These are phyloP conservation scores for Caloenas nicobarica DNA, from an alignment of 2,113 vertebrate genomes.

Conservation along the genomic window DNA sequence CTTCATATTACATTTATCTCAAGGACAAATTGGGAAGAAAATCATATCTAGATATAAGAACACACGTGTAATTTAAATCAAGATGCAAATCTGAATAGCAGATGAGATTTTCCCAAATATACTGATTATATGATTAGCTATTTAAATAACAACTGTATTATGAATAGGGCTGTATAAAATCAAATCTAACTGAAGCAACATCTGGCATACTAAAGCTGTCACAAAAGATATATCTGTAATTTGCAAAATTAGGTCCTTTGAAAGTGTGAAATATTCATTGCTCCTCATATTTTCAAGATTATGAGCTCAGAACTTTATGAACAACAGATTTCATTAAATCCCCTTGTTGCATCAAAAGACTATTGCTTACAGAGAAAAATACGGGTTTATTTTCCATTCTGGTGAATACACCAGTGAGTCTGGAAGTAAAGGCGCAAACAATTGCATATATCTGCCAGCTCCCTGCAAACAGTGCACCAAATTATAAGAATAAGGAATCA, in stretches of 20 bases:
- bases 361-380: not conserved
- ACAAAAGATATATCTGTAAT: not conserved
- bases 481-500: not conserved
- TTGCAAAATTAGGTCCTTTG: slow-evolving; percentile 6
- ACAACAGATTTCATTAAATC: slow-evolving; percentile 6
- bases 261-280: not conserved
- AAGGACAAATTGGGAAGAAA: not conserved
- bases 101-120: not conserved
- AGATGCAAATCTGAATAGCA: not conserved
- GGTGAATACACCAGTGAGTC: not conserved
- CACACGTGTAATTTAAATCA: not conserved
- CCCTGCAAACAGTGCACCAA: not conserved
- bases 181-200: not conserved
- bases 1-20: not conserved
- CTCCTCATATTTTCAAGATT: not conserved
- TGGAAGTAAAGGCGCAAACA: not conserved
- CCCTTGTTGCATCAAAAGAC: not conserved
- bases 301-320: not conserved
- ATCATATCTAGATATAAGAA: not conserved
- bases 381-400: not conserved
- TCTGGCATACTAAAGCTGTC: slow-evolving; percentile 4
- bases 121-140: not conserved
- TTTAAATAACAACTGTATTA: not conserved
- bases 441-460: not conserved
- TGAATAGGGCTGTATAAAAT: not conserved